Conservation (phyloP, 2,888 invertebrate species). For the Drosophila mettleri region DNA sequence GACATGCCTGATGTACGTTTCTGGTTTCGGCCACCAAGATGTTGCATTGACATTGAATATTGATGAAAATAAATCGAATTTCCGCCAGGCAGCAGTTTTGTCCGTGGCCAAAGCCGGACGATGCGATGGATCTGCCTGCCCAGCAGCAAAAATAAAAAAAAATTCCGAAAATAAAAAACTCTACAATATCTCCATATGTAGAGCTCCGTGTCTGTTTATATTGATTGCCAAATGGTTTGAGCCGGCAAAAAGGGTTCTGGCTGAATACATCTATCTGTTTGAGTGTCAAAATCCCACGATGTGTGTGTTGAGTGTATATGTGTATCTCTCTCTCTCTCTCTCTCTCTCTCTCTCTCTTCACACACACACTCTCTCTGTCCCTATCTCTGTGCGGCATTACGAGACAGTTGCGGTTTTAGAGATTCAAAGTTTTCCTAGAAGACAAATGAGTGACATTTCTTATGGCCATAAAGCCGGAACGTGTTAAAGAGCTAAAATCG, state of each 20-base stretch:
- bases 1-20: conserved; percentile 74
- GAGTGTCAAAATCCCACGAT: conserved; percentile 48
- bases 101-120: conserved; percentile 28
- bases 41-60: conserved; percentile 82
- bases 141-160: conserved; percentile 4
- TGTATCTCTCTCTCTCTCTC: conserved; percentile 11
- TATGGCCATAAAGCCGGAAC: conserved; percentile 12
- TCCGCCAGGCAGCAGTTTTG: conserved; percentile 60
- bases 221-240: conserved; percentile 67
- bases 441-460: conserved; percentile 31
- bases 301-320: conserved; percentile 5
- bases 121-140: conserved; percentile 39
- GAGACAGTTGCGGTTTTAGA: conserved; percentile 56
- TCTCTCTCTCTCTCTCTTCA: too few species aligned
- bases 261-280: conserved; percentile 49
- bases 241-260: conserved; percentile 69
- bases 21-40: conserved; percentile 75
- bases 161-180: conserved; percentile 6
- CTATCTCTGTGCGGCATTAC: conserved; percentile 19
- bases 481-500: neutral
- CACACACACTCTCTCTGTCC: too few species aligned
- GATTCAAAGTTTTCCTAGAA: conserved; percentile 32
- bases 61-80: conserved; percentile 82
- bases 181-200: conserved; percentile 54
- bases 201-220: conserved; percentile 48